phyloP scores from a whole-genome alignment of 2,113 vertebrate species.

The Hippotragus niger region DNA sequence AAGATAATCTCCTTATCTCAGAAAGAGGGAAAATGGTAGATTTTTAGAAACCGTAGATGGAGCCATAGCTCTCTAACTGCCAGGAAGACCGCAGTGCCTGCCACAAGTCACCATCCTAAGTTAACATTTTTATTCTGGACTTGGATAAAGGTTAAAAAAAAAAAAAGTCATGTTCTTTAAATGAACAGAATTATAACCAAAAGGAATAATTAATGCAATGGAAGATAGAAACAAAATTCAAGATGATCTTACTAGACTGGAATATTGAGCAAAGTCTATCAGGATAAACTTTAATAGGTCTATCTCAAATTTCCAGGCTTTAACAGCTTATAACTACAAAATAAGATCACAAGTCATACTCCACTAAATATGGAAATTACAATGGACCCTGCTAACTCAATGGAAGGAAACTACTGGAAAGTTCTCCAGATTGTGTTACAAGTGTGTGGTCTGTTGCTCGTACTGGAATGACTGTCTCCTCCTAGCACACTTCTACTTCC shows the following conservation, averaged over 20 bases:
- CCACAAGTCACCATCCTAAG: not conserved
- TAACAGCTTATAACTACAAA: not conserved
- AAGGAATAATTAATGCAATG: not conserved
- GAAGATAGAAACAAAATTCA: not conserved
- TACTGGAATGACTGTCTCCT: not conserved
- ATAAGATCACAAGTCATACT: not conserved
- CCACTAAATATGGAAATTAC: not conserved
- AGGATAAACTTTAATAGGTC: too few relatives aligned
- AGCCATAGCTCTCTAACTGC: not conserved
- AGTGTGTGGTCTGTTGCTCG: not conserved
- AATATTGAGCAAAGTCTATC: not conserved
- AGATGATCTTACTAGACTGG: not conserved
- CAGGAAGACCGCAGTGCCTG: not conserved
- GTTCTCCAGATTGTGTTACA: not conserved
- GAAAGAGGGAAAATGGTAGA: not conserved
- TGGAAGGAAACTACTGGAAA: not conserved
- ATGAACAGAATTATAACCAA: not conserved
- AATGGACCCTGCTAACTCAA: not conserved
- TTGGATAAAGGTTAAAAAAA: not conserved
- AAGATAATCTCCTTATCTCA: not conserved
- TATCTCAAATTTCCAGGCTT: not conserved
- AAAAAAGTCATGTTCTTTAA: not conserved
- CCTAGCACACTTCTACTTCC: rapidly evolving
- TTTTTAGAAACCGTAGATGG: not conserved
- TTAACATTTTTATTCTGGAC: not conserved